Conservation (phyloP, 2,797 vertebrate species). For the Cacajao melanocephalus region DNA sequence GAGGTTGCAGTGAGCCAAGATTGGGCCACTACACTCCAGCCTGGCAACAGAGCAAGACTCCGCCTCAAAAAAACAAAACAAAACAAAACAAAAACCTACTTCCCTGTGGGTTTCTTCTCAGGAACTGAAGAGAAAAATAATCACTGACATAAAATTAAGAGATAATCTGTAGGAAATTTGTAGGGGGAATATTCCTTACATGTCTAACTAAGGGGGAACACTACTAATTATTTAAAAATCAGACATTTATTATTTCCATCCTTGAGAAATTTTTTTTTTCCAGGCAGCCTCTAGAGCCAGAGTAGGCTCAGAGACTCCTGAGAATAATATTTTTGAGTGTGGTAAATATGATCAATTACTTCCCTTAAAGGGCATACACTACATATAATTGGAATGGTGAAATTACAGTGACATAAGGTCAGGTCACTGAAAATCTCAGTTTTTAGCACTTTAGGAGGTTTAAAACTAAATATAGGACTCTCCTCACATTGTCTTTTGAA, state of each 20-base stretch:
- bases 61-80: too few species aligned
- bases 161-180: neutral
- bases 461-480: slow-evolving; percentile 40
- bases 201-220: neutral
- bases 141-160: neutral
- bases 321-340: slow-evolving; percentile 29
- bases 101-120: neutral
- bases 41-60: too few species aligned
- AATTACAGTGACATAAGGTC: slow-evolving; percentile 25
- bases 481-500: slow-evolving; percentile 26
- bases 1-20: too few species aligned
- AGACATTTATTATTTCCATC: slow-evolving; percentile 17
- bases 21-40: too few species aligned
- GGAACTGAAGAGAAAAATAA: slow-evolving; percentile 9
- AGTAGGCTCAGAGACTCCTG: neutral
- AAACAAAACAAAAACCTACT: neutral
- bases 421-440: neutral
- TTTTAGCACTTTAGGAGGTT: slow-evolving; percentile 36
- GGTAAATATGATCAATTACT: neutral
- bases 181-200: neutral
- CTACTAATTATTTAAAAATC: slow-evolving; percentile 53
- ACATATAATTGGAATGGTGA: slow-evolving; percentile 23
- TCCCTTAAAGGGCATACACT: slow-evolving; percentile 4
- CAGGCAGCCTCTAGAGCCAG: neutral
- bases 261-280: neutral